Evolutionary conservation across 2,797 vertebrate species (phyloP), one percentile per base, ranked within the genome.

Genomic region (Danio jaintianensis): DNA sequence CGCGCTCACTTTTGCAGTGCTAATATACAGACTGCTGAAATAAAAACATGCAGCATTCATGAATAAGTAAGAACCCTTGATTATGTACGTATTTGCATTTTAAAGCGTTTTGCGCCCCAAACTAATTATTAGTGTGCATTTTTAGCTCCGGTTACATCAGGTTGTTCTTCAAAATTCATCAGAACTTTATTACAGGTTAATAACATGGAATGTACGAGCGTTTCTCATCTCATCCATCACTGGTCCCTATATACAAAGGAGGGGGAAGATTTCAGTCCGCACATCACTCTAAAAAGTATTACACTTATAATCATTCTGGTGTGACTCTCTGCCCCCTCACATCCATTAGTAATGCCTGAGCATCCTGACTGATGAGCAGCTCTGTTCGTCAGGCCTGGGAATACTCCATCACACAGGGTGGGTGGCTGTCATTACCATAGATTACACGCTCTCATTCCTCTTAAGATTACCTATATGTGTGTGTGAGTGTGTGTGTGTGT

Each of bases 261-360:
- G 22, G 72, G 58, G 64, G 36, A 71, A 58, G 72, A 62, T 73
- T 78, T 80, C 15, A 52, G 43, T 81, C 55, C 61, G 71, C 73
- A 76, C 77, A 70, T 70, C 52, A 56, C 58, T 76, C 68, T 77
- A 45, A 78, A 82, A 29, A 29, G 77, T 62, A 53, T 78, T 82
- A 70, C 76, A 78, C 83, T 84, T 81, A 82, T 83, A 83, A 84
- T 82, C 81, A 68, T 81, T 79, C 66, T 12, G 55, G 59, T 80
- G 78, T 77, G 82, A 43, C 82, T 80, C 70, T 80, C 66, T 76
- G 81, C 81, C 73, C 78, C 61, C 61, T 76, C 67, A 76, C 79
- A 84, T 86, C 85, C 79, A 87, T 85, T 88, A 86, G 80, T 83
- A 84, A 88, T 85, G 85, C 78, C 83, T 76, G 82, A 79, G 81